Conservation (phyloP, 2,888 invertebrate genomes). For the Trachelus troglodyta region DNA sequence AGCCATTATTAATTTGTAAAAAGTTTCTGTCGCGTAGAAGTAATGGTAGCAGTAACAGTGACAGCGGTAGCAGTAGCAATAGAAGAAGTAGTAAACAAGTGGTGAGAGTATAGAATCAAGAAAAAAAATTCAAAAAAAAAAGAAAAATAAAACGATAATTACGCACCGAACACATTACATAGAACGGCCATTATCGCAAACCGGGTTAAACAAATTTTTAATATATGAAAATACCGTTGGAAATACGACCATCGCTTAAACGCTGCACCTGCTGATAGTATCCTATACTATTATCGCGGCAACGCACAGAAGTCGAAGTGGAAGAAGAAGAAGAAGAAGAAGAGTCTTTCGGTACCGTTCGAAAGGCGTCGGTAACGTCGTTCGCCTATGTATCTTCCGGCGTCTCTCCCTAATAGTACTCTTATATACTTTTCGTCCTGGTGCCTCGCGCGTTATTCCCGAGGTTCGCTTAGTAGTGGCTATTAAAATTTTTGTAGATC, state of each 20-base stretch:
- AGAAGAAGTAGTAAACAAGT: too few species aligned
- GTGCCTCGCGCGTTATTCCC: not conserved
- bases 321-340: slow-evolving; percentile 12
- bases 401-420: not conserved
- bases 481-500: not conserved
- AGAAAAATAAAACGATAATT: not conserved
- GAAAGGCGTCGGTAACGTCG: not conserved
- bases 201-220: too few species aligned
- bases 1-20: slow-evolving; percentile 18
- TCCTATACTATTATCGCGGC: too few species aligned
- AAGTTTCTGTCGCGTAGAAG: too few species aligned
- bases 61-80: too few species aligned
- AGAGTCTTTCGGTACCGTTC: not conserved
- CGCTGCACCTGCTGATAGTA: too few species aligned
- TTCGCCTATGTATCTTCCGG: not conserved
- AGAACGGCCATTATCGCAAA: slow-evolving; percentile 21
- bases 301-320: not conserved
- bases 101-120: slow-evolving; percentile 26
- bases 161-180: too few species aligned
- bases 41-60: too few species aligned
- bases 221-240: too few species aligned
- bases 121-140: slow-evolving; percentile 1
- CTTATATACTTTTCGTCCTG: not conserved
- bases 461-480: not conserved
- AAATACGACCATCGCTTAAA: too few species aligned